Evolutionary conservation across 2,797 vertebrate genomes (phyloP), one percentile per base, ranked within the genome.

Genomic region (Diplodus puntazzo): DNA sequence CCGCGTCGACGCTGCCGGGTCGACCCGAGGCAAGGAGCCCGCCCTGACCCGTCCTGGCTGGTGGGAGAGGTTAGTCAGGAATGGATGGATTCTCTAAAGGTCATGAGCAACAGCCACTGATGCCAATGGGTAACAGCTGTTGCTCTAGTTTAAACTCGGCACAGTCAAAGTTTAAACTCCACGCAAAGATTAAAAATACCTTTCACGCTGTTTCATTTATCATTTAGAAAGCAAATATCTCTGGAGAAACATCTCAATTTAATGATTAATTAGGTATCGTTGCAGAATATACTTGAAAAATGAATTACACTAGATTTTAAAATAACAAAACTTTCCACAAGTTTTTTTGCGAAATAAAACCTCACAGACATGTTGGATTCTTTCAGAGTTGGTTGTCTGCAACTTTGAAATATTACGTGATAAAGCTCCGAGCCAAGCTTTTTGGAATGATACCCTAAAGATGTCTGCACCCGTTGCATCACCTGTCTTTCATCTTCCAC

Each of bases 91-190:
- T 60, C 68, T 69, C 63, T n/a, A 55, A 65, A 81, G 86, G 86
- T 84, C 80, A 84, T 0, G 43, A 61, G 60, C 65, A 6, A 9
- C 77, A 70, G 76, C 69, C 79, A 59, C n/a, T 55, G 71, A 84
- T 55, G 63, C 61, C 82, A 73, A 85, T 89, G 72, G 65, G 67
- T 42, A 84, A 78, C 86, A 86, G 84, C 78, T 90, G 86, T 62
- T 74, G n/a, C 30, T 12, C n/a, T 49, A 11, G 27, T 73, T 82
- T 66, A 46, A 63, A 71, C 25, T 46, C 42, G 54, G 25, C 79
- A 53, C 0, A 9, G 23, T 18, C 53, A 3, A 48, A 54, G 21
- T 74, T 48, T 21, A 39, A 62, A 55, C 62, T 66, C 21, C 49
- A 13, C 21, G 25, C 52, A 69, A 58, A 62, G 61, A 79, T 50